Evolutionary conservation across 1,140 invertebrate genomes (phyloP), one percentile per base, ranked within the genome.

Genomic region (Calycopis cecrops): DNA sequence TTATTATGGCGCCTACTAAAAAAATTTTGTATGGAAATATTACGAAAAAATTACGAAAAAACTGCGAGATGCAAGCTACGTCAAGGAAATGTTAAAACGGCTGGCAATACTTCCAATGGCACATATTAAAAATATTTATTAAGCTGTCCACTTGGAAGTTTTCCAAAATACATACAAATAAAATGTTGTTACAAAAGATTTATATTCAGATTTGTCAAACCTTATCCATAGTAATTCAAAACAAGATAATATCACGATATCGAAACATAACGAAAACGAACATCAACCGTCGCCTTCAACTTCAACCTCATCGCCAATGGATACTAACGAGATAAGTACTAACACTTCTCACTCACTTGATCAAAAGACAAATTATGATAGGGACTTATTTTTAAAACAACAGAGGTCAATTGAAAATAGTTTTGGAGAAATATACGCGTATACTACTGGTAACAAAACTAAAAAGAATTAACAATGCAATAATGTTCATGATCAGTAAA

Each of bases 401-500:
- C 35, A 37, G 55, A 57, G 55, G 14, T 57, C 37, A 51, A 57
- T 60, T 55, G 42, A 55, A 60, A 53, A 52, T 60, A 60, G 48
- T 60, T 60, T 55, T 60, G 58, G 59, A 48, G 59, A 60, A 60
- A 56, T 60, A 52, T 17, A 57, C 14, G 55, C 48, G 38, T 34
- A 47, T 54, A 54, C 16, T 51, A 54, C 35, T 57, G 48, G 55
- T 17, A 33, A 55, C 14, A 48, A 48, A 51, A 51, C 49, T 51
- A 51, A 53, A n/a, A 53, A 51, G 34, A 51, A 51, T 37, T 14
- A 65, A 58, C 14, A 57, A 54, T 54, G 35, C 35, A 2, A 35
- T 60, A 48, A 37, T 77, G 10, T 76, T 59, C 33, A 79, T 88
- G 72, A 73, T 85, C 4, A 76, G 71, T 52, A 79, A 73, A 65